Conservation (phyloP, 2,113 vertebrate species). For the Anolis carolinensis region DNA sequence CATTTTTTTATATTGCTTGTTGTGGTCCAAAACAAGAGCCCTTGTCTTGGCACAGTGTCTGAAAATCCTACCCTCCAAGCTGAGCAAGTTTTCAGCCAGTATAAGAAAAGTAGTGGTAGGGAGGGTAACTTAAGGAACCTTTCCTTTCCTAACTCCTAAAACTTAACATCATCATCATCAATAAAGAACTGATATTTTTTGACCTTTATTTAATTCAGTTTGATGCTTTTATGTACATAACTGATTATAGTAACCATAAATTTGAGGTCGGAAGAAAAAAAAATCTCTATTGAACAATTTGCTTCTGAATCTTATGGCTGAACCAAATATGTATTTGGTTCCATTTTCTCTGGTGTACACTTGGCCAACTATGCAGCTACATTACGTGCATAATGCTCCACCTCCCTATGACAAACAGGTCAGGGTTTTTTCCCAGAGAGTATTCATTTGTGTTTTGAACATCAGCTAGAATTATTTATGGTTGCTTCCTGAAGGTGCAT, state of each 20-base stretch:
- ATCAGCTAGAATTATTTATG: constrained; percentile 28
- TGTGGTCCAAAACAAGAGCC: background rate
- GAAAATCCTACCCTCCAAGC: background rate
- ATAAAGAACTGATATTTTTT: background rate
- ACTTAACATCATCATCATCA: background rate
- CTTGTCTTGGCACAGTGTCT: background rate
- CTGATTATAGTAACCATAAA: constrained; percentile 33
- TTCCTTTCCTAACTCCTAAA: background rate
- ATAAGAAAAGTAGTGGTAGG: background rate
- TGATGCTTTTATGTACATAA: background rate
- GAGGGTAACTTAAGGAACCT: background rate
- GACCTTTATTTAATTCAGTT: background rate
- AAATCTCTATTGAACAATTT: constrained; percentile 57
- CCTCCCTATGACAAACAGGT: background rate
- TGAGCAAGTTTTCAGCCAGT: background rate
- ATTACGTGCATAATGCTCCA: constrained; percentile 40
- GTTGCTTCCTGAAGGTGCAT: constrained; percentile 30
- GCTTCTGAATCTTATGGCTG: constrained; percentile 56
- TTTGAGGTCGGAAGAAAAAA: constrained; percentile 60
- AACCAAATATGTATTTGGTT: constrained; percentile 62
- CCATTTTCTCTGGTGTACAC: constrained; percentile 58
- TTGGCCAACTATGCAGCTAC: constrained; percentile 48
- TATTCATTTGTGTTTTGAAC: constrained; percentile 16
- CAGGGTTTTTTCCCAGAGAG: constrained; percentile 29
- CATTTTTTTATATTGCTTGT: background rate